These are phyloP conservation scores for Apolygus lucorum DNA, from an alignment of 1,140 invertebrate genomes.

Conservation along the genomic window DNA sequence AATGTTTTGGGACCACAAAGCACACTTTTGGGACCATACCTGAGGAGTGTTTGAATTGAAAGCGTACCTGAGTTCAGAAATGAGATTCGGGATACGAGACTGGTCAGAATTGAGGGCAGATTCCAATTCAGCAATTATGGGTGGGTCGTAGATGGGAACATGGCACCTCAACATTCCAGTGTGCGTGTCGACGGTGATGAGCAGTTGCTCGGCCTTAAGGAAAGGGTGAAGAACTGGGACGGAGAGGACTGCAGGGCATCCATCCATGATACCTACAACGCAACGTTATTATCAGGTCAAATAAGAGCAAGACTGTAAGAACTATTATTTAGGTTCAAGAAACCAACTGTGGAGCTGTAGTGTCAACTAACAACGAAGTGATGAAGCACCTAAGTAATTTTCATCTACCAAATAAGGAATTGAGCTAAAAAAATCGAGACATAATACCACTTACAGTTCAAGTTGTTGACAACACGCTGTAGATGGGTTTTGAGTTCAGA, in stretches of 20 bases:
- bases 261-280: constrained; percentile 52
- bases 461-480: constrained; percentile 59
- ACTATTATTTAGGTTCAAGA: too few relatives aligned
- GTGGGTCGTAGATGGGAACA: constrained; percentile 79
- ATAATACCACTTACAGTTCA: constrained; percentile 64
- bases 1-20: too few relatives aligned
- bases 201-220: constrained; percentile 77
- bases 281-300: background rate
- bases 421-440: too few relatives aligned
- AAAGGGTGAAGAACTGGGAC: constrained; percentile 82
- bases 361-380: too few relatives aligned
- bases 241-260: constrained; percentile 82
- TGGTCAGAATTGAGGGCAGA: constrained; percentile 68
- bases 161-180: constrained; percentile 85
- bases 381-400: too few relatives aligned
- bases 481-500: constrained; percentile 74
- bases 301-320: too few relatives aligned
- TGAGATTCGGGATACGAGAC: constrained; percentile 53
- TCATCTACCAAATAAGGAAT: too few relatives aligned
- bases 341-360: too few relatives aligned
- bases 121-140: constrained; percentile 72
- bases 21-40: too few relatives aligned
- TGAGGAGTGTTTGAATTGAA: too few relatives aligned
- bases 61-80: constrained; percentile 60
- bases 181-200: constrained; percentile 88